Evolutionary conservation across 2,797 vertebrate species (phyloP).

Genomic region (Bufotes viridis): DNA sequence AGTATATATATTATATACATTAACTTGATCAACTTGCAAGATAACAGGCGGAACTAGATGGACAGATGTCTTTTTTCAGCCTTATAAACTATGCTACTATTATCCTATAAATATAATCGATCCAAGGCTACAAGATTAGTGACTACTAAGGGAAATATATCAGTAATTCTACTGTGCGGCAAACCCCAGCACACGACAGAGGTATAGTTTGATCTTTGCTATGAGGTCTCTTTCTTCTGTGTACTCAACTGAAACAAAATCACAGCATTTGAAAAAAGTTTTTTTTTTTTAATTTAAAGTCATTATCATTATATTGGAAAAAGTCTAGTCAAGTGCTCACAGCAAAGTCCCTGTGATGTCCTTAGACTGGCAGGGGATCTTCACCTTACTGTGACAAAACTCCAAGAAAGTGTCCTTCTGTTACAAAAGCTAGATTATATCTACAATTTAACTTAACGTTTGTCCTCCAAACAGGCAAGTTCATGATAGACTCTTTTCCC

Average conservation of each 20-base stretch:
- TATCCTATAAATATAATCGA: neutral
- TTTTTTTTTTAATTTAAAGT: neutral
- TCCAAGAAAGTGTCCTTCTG: neutral
- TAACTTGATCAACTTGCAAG: too few species aligned
- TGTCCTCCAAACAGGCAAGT: neutral
- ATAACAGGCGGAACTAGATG: too few species aligned
- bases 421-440: neutral
- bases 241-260: neutral
- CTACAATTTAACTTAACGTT: neutral
- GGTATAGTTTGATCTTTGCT: neutral
- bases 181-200: neutral
- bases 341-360: neutral
- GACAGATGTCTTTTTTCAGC: too few species aligned
- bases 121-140: neutral
- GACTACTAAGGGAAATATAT: neutral
- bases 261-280: neutral
- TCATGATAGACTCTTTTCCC: constrained; percentile 26
- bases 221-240: neutral
- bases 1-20: constrained; percentile 5
- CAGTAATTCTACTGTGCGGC: neutral
- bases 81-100: too few species aligned
- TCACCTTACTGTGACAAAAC: neutral
- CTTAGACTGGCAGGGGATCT: neutral
- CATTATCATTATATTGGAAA: neutral
- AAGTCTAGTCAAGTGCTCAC: neutral